Evolutionary conservation across 2,797 vertebrate genomes (phyloP).

Genomic region (Neosilurus hyrtlii): DNA sequence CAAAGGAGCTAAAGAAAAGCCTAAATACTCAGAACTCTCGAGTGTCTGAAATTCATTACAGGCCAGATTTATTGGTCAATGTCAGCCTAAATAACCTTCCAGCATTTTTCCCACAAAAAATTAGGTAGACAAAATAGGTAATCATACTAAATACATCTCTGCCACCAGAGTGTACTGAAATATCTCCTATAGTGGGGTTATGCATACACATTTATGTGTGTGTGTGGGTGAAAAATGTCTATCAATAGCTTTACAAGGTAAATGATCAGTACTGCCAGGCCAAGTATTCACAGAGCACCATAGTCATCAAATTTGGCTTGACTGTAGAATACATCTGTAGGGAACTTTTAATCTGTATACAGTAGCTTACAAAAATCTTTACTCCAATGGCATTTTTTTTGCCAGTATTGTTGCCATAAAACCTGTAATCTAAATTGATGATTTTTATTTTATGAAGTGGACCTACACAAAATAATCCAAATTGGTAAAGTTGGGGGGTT

Average conservation of each 20-base stretch:
- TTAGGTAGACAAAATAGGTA: too few relatives aligned
- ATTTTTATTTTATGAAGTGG: too few relatives aligned
- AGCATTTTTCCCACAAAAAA: neutral
- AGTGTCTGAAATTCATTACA: neutral
- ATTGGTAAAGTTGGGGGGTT: too few relatives aligned
- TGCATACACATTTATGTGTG: neutral
- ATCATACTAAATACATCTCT: neutral
- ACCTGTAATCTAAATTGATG: too few relatives aligned
- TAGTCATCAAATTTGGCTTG: too few relatives aligned
- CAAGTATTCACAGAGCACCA: neutral
- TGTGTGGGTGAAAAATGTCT: neutral
- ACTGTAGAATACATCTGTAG: too few relatives aligned
- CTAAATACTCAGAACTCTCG: neutral
- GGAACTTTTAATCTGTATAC: too few relatives aligned
- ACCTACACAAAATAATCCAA: too few relatives aligned
- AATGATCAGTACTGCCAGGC: neutral
- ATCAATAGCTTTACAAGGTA: neutral
- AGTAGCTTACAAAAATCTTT: too few relatives aligned
- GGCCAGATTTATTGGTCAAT: neutral
- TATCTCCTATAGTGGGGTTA: neutral
- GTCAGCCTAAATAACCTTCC: neutral
- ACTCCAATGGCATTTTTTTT: too few relatives aligned
- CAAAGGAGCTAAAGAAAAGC: neutral
- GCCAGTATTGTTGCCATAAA: too few relatives aligned
- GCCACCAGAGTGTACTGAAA: neutral